Evolutionary conservation across 2,113 vertebrate genomes (phyloP), one percentile per base, ranked within the genome.

Genomic region (Meleagris gallopavo): DNA sequence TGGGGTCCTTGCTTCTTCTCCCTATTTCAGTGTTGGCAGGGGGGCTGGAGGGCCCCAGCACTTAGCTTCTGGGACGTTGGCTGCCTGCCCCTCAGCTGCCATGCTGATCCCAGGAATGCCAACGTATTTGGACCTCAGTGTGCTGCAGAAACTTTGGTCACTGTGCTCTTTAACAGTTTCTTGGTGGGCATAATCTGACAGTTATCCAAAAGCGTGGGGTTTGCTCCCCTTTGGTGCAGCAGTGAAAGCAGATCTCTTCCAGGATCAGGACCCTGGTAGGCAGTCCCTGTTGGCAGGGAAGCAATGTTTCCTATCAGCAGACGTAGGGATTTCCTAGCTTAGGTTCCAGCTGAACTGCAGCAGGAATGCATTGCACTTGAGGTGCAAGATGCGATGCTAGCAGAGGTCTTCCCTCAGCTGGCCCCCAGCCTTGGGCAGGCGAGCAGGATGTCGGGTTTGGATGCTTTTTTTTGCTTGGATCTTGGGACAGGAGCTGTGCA

Each of bases 291-390:
- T 10, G 46, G 30, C 48, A 73, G n/a, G 75, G 71, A 87, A 80
- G 36, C 32, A 55, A 32, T 4, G 1, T 60, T 86, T 90, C 34
- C 34, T 50, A 29, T 29, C 46, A 40, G 76, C 29, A 40, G 19
- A 21, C 64, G 73, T 64, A 84, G 66, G 34, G 86, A 41, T 88
- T 66, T 73, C 48, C 40, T 57, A 67, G 67, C 41, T 86, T 0
- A 0, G 3, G 4, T 25, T 32, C 15, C 55, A 84, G 48, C 55
- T 61, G n/a, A 69, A 34, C 64, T 64, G 58, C 0, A 0, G 79
- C 38, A 32, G 34, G 12, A 91, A 7, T 1, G 1, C 13, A 2
- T 41, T 69, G 32, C 46, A 9, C 32, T 45, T 34, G n/a, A 55
- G n/a, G 10, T 64, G 11, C 36, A 21, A 81, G 88, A 13, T 64